phyloP scores from a whole-genome alignment of 2,797 vertebrate species.

The Tiaroga cobitis region DNA sequence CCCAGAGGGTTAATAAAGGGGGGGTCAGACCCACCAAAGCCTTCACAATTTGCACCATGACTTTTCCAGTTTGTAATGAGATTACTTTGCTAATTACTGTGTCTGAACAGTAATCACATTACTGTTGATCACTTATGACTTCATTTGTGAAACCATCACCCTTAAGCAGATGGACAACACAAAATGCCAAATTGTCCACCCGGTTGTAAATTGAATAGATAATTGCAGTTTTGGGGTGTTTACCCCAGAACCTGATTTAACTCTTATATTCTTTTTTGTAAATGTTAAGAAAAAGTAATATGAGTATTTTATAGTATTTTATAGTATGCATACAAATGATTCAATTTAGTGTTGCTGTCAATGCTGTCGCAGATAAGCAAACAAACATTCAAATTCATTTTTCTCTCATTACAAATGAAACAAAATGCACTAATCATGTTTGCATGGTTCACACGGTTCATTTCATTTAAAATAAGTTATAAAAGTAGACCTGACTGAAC shows the following conservation, averaged over 20 bases:
- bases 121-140: slow-evolving; percentile 11
- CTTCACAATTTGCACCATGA: background rate
- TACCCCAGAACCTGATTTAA: background rate
- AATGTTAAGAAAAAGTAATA: background rate
- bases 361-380: background rate
- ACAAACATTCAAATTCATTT: background rate
- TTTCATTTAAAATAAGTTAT: background rate
- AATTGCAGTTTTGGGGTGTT: background rate
- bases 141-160: slow-evolving; percentile 45
- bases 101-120: slow-evolving; percentile 16
- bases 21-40: background rate
- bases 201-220: background rate
- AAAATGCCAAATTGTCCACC: background rate
- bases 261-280: no score
- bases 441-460: background rate
- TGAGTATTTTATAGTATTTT: background rate
- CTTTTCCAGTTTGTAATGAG: background rate
- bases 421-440: background rate
- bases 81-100: slow-evolving; percentile 23
- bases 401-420: background rate
- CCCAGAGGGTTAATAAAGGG: no score
- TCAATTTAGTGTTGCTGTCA: background rate
- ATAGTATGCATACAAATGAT: background rate
- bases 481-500: background rate
- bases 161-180: slow-evolving; percentile 27